Conservation (phyloP, 2,888 invertebrate genomes). For the Pristionchus maxplancki region DNA sequence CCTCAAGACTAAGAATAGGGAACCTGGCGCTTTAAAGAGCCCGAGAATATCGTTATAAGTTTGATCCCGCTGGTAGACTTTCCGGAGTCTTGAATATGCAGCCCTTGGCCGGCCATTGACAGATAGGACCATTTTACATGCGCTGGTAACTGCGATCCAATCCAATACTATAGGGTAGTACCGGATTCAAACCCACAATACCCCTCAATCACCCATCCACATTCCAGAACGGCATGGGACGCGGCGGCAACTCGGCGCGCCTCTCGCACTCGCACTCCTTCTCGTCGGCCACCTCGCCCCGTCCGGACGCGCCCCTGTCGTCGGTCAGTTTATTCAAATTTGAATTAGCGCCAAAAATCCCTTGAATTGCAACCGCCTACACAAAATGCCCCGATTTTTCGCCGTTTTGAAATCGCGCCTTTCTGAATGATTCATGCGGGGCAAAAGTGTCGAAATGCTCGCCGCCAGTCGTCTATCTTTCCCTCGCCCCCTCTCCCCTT, state of each 20-base stretch:
- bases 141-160: no score
- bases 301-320: conserved; percentile 26
- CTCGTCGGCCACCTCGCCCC: conserved; percentile 28
- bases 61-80: no score
- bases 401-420: not conserved
- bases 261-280: conserved; percentile 43
- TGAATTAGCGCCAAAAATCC: not conserved
- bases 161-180: no score
- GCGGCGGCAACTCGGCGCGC: not conserved
- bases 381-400: not conserved
- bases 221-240: conserved; percentile 20
- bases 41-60: no score
- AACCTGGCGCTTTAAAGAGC: no score
- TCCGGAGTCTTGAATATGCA: no score
- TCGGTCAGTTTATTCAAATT: conserved; percentile 19
- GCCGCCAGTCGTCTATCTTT: not conserved
- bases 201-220: not conserved
- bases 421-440: conserved; percentile 1
- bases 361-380: not conserved
- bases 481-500: not conserved
- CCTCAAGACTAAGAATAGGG: no score
- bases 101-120: no score
- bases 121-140: no score
- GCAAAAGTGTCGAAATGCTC: not conserved
- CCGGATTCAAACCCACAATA: no score